Base-by-base conservation (phyloP, 1,140 invertebrate genomes). In the Panulirus ornatus region DNA sequence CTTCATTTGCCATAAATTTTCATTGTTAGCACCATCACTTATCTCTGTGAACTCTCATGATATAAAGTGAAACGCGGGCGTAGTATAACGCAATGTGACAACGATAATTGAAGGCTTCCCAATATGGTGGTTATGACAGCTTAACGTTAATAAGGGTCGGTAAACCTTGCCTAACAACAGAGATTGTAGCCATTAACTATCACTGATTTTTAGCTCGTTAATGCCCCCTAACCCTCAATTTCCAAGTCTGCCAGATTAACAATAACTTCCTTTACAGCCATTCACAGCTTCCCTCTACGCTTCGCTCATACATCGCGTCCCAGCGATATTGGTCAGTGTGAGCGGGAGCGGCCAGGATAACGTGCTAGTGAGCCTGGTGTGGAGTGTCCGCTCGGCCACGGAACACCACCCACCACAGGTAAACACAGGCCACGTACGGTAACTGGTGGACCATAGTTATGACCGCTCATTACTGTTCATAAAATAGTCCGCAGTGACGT, bases 381-480 rank as follows among this genome's bases (percentile, higher is more conserved):
- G n/a, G n/a, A n/a, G 2, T 22, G 82, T 30, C 5, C 70, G 58
- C 19, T 84, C 3, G 3, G 58, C 16, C 30, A 36, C 22, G 84
- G 47, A 76, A 58, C 70, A 73, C n/a, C 40, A n/a, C 58, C 30
- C 30, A 84, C 38, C 58, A 14, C 34, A 71, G 14, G 19, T 44
- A 51, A 22, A 71, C 34, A 8, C 34, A 44, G 36, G 34, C 34
- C 30, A 30, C 3, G 87, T 47, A 51, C 27, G 66, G 78, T 82
- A 81, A 36, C 87, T 71, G 78, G 40, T 34, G 44, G n/a, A 11
- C 84, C 40, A 87, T 78, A 78, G 84, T 87, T 87, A 83, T 89
- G 87, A 82, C 87, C 78, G 70, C 76, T 89, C 87, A 89, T 89
- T 89, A 89, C 78, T n/a, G 58, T 79, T 44, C 87, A 89, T 89